Evolutionary conservation across 2,797 vertebrate genomes (phyloP).

Genomic region (Podarcis lilfordi): DNA sequence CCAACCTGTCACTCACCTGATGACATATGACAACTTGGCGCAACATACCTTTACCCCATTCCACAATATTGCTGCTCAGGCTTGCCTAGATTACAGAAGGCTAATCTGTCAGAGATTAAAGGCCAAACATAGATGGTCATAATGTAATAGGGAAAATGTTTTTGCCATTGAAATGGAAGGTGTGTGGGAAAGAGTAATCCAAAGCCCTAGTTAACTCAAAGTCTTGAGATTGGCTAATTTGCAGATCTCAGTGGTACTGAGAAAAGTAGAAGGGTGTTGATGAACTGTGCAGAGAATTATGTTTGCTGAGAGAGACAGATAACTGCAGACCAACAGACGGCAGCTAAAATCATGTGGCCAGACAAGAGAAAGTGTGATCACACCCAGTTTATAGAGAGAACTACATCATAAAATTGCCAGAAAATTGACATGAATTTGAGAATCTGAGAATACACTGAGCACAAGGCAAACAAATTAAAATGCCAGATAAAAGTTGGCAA

Average conservation of each 20-base stretch:
- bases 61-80: neutral
- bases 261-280: constrained; percentile 15
- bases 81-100: neutral
- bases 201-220: neutral
- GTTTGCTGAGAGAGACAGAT: neutral
- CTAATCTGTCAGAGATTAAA: neutral
- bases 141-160: neutral
- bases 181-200: neutral
- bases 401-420: constrained; percentile 1
- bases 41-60: neutral
- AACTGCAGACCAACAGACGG: neutral
- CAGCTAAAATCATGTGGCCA: constrained; percentile 10
- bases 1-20: neutral
- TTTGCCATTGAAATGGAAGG: neutral
- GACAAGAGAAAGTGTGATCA: constrained; percentile 13
- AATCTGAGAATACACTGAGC: neutral
- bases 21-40: neutral
- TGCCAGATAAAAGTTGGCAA: neutral
- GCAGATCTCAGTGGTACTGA: neutral
- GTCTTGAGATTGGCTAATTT: constrained; percentile 8
- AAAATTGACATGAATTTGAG: neutral
- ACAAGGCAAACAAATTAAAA: neutral
- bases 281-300: neutral
- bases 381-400: neutral
- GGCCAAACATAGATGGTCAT: neutral